Evolutionary conservation across 2,797 vertebrate genomes (phyloP).

Genomic region (Hydrolagus colliei): DNA sequence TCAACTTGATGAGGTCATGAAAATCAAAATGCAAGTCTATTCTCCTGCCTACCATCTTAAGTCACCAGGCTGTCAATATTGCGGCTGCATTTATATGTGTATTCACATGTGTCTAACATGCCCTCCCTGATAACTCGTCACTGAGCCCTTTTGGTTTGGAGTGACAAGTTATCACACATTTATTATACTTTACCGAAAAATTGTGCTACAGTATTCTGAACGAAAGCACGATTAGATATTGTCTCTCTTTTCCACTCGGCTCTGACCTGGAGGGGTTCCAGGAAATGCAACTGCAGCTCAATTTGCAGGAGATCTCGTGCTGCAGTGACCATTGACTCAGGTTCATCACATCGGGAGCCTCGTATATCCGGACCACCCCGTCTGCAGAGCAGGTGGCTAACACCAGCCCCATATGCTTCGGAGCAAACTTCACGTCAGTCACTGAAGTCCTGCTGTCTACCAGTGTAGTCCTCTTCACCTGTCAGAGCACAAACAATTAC

Average conservation of each 20-base stretch:
- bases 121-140: too few species aligned
- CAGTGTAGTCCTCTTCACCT: conserved; percentile 95
- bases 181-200: too few species aligned
- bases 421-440: conserved; percentile 95
- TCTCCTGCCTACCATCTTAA: too few species aligned
- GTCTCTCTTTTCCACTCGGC: background rate
- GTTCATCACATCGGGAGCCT: conserved; percentile 97
- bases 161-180: too few species aligned
- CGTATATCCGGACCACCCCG: conserved; percentile 90
- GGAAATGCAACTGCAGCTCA: conserved; percentile 97
- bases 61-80: too few species aligned
- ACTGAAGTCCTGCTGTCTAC: conserved; percentile 96
- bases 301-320: conserved; percentile 93
- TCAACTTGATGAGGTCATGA: too few species aligned
- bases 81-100: too few species aligned
- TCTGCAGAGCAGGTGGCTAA: conserved; percentile 92
- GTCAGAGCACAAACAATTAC: background rate
- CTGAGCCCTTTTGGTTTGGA: too few species aligned
- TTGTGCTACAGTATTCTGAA: too few species aligned
- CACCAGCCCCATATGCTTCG: conserved; percentile 97
- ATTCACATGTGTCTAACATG: too few species aligned
- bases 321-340: conserved; percentile 96
- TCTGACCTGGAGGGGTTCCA: conserved; percentile 95
- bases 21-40: too few species aligned
- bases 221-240: too few species aligned